Evolutionary conservation across 23 tunicate species (phyloP), one percentile per base, ranked within the genome.

Genomic region (Aplidium turbinatum): DNA sequence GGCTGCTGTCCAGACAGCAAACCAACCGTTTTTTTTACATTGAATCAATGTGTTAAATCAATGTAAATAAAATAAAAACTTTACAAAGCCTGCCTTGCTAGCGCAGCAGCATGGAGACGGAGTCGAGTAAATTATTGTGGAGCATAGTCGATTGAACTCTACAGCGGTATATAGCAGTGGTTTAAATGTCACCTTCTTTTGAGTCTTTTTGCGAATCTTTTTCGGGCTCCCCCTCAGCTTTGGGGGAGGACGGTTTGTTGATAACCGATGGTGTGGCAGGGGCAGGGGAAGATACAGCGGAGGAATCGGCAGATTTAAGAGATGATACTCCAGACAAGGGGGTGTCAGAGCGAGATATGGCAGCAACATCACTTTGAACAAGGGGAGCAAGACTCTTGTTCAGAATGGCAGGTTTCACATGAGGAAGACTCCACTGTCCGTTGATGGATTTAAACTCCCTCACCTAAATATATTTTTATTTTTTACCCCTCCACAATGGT

Each of bases 351-450:
- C 87, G 63, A 21, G 87, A 33, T 0, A 73, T 45, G 28, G 73
- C 52, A 4, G 80, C 18, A 23, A 72, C 78, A n/a, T n/a, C n/a
- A 50, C 33, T 51, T 16, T 23, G 33, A 28, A 68, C 68, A 13
- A 66, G 67, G 45, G 70, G 63, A 2, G 82, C 54, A 9, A 54
- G 26, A 11, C 60, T 35, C 51, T 74, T 73, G 38, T n/a, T 57
- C 34, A 78, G 85, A 75, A 70, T 70, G 16, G 40, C 76, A 4
- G 96, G 85, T 38, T 77, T 83, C 39, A 89, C 47, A 3, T 48
- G 83, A 1, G 96, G 89, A 23, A 91, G 58, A 68, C 97, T 91
- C 97, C 97, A 91, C n/a, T 84, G 87, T 1, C 97, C 97, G 67
- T 91, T 91, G 46, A 74, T 79, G 46, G 57, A 27, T 46, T 52